Conservation (phyloP, 2,888 invertebrate genomes). For the Tinea trinotella region DNA sequence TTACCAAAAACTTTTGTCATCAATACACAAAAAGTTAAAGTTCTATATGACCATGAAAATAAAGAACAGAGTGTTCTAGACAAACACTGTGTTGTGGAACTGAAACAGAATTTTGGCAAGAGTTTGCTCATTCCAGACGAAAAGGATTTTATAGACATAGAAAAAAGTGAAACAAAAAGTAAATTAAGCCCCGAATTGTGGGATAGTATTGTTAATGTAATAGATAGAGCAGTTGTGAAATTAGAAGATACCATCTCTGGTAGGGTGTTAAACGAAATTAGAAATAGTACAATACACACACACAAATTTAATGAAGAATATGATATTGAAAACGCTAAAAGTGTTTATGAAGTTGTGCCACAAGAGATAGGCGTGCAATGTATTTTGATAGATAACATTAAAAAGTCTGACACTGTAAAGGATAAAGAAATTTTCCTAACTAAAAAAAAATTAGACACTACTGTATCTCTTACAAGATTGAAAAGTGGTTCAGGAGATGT, state of each 20-base stretch:
- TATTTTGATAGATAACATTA: background rate
- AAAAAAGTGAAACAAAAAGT: slow-evolving; percentile 31
- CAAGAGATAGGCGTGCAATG: background rate
- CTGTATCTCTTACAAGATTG: background rate
- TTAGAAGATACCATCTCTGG: slow-evolving; percentile 39
- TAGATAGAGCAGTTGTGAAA: slow-evolving; percentile 41
- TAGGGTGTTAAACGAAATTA: background rate
- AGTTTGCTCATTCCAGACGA: slow-evolving; percentile 36
- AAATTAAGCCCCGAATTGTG: slow-evolving; percentile 45
- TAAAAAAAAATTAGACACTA: background rate
- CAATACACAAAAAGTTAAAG: background rate
- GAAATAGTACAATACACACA: background rate
- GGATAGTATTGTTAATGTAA: slow-evolving; percentile 36
- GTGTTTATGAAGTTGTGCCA: background rate
- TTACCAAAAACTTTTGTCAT: slow-evolving; percentile 11
- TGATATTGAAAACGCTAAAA: background rate
- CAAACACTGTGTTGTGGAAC: slow-evolving; percentile 30
- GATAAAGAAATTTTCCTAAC: too few species aligned
- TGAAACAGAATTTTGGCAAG: slow-evolving; percentile 27
- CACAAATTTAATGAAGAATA: background rate
- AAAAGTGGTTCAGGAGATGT: background rate
- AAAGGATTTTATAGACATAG: slow-evolving; percentile 25
- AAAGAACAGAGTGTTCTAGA: slow-evolving; percentile 26
- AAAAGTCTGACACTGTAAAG: background rate
- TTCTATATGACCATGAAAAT: background rate